Percentiles rank a stretch among this genome's conserved stretches.
Conservation (phyloP, 2,888 invertebrate species). For the Geotrupes spiniger region DNA sequence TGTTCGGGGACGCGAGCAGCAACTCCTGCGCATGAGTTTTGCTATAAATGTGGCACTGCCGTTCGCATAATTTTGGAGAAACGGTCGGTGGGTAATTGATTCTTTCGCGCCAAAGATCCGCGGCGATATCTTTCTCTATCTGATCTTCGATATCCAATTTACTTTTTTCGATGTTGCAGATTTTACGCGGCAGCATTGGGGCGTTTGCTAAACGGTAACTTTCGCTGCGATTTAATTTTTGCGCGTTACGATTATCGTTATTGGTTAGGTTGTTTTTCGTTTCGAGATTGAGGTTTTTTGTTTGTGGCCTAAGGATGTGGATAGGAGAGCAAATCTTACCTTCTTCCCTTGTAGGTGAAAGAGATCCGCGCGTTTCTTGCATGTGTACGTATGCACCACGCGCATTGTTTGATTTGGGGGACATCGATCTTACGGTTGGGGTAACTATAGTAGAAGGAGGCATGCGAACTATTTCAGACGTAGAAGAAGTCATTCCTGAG, state of each 20-base stretch:
- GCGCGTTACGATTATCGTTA: slow-evolving; percentile 33
- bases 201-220: slow-evolving; percentile 82
- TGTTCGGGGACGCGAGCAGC: slow-evolving; percentile 56
- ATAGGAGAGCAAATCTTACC: slow-evolving; percentile 57
- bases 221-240: slow-evolving; percentile 70
- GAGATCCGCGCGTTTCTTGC: slow-evolving; percentile 58
- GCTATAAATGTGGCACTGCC: slow-evolving; percentile 43
- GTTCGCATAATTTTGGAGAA: slow-evolving; percentile 56
- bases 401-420: slow-evolving; percentile 43
- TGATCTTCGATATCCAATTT: slow-evolving; percentile 48
- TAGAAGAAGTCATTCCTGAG: slow-evolving; percentile 41
- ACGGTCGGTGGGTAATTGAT: slow-evolving; percentile 70
- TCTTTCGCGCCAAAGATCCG: slow-evolving; percentile 63
- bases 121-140: slow-evolving; percentile 61
- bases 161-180: slow-evolving; percentile 52
- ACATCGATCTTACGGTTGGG: slow-evolving; percentile 51
- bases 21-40: slow-evolving; percentile 47
- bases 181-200: slow-evolving; percentile 64
- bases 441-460: slow-evolving; percentile 64
- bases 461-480: slow-evolving; percentile 58
- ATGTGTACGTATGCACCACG: slow-evolving; percentile 71
- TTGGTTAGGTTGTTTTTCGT: slow-evolving; percentile 41
- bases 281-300: slow-evolving; percentile 21
- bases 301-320: slow-evolving; percentile 15
- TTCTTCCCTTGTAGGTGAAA: slow-evolving; percentile 62